These are phyloP conservation scores for Resseliella maxima DNA, from an alignment of 2,888 invertebrate genomes.

Conservation along the genomic window DNA sequence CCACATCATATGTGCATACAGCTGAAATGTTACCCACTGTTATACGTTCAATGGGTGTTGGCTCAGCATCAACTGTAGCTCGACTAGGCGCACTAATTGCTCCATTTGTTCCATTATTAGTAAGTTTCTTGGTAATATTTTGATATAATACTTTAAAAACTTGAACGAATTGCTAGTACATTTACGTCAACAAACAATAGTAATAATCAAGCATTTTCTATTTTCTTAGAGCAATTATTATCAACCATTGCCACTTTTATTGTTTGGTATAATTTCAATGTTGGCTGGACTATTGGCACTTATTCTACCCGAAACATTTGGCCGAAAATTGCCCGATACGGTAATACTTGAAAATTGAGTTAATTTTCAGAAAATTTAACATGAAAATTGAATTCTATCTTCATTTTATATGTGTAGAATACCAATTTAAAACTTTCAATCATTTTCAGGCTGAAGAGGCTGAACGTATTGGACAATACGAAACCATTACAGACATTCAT, in stretches of 20 bases:
- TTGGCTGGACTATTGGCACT: conserved; percentile 70
- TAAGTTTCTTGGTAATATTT: too few relatives aligned
- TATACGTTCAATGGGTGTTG: conserved; percentile 72
- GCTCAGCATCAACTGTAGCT: conserved; percentile 72
- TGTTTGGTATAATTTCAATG: conserved; percentile 70
- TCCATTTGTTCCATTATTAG: conserved; percentile 73
- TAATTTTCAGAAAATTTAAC: too few relatives aligned
- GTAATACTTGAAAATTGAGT: too few relatives aligned
- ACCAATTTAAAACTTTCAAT: conserved; percentile 32
- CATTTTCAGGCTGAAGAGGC: conserved; percentile 60
- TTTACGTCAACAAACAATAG: background rate
- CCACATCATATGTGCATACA: conserved; percentile 73
- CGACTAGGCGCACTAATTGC: conserved; percentile 73
- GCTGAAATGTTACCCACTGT: conserved; percentile 68
- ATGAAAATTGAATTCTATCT: too few relatives aligned
- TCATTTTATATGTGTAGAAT: too few relatives aligned
- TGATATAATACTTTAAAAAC: background rate
- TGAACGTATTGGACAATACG: conserved; percentile 58
- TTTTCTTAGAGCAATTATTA: conserved; percentile 68
- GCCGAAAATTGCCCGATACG: conserved; percentile 73
- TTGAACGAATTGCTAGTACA: too few relatives aligned
- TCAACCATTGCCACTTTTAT: conserved; percentile 69
- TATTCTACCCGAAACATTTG: conserved; percentile 74
- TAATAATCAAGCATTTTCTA: background rate
- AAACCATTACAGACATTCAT: background rate